phyloP scores from a whole-genome alignment of 2,113 vertebrate genomes.

The Neogale vison region DNA sequence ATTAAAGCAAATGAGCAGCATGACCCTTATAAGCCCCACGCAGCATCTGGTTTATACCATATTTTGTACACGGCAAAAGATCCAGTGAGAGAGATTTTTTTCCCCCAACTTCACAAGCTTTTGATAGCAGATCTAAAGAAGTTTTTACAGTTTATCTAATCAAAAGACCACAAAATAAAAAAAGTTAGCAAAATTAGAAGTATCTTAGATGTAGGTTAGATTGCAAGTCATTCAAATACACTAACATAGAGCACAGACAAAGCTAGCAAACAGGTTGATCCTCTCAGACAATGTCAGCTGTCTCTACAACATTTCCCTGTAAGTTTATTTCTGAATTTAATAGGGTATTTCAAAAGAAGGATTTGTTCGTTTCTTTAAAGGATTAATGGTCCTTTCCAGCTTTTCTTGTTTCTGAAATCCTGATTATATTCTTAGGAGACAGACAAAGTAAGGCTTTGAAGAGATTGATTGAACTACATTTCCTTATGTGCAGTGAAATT shows the following conservation, averaged over 20 bases:
- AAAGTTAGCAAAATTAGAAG: slow-evolving; percentile 30
- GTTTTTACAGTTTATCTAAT: slow-evolving; percentile 4
- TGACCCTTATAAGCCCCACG: neutral
- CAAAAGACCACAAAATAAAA: neutral
- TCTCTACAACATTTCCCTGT: neutral
- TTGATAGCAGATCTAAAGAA: neutral
- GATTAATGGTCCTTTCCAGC: slow-evolving; percentile 4
- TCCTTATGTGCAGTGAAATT: slow-evolving; percentile 9
- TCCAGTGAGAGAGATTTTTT: neutral
- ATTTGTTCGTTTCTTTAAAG: slow-evolving; percentile 34
- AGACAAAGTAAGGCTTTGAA: neutral
- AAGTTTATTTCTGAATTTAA: slow-evolving; percentile 53
- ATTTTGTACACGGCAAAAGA: neutral
- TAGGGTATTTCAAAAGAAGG: slow-evolving; percentile 44
- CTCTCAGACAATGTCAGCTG: neutral
- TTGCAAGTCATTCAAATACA: neutral
- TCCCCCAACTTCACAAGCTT: slow-evolving; percentile 51
- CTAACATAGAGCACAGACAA: neutral
- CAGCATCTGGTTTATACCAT: neutral
- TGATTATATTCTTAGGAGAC: slow-evolving; percentile 54
- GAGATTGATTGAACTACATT: neutral
- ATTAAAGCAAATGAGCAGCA: neutral
- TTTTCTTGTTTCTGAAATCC: slow-evolving; percentile 58
- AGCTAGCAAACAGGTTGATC: neutral
- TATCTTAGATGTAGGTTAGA: neutral